A percentile compares a stretch with the other conserved stretches of the same genome.
These are phyloP conservation scores for Felis chaus DNA, from an alignment of 2,113 vertebrate genomes.

Conservation along the genomic window DNA sequence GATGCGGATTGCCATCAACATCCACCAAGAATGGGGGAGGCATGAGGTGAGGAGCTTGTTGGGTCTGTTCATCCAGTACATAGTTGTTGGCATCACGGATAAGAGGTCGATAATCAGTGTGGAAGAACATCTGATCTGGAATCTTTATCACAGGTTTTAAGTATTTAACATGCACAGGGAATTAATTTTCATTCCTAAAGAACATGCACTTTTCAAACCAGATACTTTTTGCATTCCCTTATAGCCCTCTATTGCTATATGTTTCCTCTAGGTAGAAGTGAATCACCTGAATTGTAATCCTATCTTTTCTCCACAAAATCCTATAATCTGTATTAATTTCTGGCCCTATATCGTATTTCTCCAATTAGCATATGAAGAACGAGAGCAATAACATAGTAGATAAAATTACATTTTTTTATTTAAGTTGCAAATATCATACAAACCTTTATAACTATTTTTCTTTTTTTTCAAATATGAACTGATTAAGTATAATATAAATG, in stretches of 20 bases:
- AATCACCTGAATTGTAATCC: background rate
- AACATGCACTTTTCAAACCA: background rate
- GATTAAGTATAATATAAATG: background rate
- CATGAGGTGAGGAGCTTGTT: constrained; percentile 99
- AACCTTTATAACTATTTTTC: background rate
- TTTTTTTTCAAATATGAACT: constrained; percentile 23
- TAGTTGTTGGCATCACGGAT: constrained; percentile 98
- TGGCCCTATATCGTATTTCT: background rate
- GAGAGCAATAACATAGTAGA: background rate
- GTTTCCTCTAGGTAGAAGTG: background rate
- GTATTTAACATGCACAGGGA: constrained; percentile 4
- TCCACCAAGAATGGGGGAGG: constrained; percentile 98
- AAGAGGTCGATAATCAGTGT: constrained; percentile 98
- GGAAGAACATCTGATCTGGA: constrained; percentile 99
- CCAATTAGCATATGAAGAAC: constrained; percentile 35
- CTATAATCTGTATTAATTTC: background rate
- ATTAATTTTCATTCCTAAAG: constrained; percentile 28
- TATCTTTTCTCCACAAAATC: constrained; percentile 35
- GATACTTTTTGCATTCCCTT: background rate
- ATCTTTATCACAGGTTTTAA: constrained; percentile 85
- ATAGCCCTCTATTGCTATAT: background rate
- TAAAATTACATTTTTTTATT: background rate
- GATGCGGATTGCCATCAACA: constrained; percentile 98
- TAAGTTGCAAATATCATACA: constrained; percentile 13
- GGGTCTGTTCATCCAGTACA: constrained; percentile 98